Evolutionary conservation across 23 tunicate species (phyloP).

Genomic region (Trididemnum miniatum): DNA sequence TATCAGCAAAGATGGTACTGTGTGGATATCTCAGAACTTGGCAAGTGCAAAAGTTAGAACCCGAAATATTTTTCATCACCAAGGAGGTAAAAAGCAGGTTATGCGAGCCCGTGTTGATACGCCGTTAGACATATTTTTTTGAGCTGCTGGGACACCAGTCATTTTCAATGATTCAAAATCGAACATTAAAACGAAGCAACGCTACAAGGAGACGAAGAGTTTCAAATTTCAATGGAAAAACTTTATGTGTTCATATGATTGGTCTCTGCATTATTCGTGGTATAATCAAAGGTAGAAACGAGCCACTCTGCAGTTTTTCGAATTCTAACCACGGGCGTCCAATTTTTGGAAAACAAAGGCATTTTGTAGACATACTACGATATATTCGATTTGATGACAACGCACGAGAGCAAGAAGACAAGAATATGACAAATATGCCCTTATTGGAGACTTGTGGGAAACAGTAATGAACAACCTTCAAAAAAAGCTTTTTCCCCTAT

Average conservation of each 20-base stretch:
- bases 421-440: slow-evolving; percentile 28
- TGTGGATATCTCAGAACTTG: slow-evolving; percentile 8
- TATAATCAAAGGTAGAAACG: slow-evolving; percentile 24
- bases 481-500: slow-evolving; percentile 8
- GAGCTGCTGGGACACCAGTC: slow-evolving; percentile 13
- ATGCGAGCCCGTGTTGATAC: slow-evolving; percentile 21
- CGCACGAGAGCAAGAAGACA: slow-evolving; percentile 20
- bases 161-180: slow-evolving; percentile 16
- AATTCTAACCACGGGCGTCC: slow-evolving; percentile 5
- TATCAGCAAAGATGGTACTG: slow-evolving; percentile 29
- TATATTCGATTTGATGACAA: slow-evolving; percentile 23
- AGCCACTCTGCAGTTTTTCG: slow-evolving; percentile 16
- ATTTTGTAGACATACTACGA: slow-evolving; percentile 3
- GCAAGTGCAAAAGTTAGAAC: slow-evolving; percentile 12
- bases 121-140: slow-evolving; percentile 17
- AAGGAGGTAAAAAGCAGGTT: slow-evolving; percentile 18
- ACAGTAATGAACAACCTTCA: slow-evolving; percentile 20
- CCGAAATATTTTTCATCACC: slow-evolving; percentile 1
- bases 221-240: slow-evolving; percentile 18
- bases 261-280: slow-evolving; percentile 33
- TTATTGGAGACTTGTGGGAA: slow-evolving; percentile 18
- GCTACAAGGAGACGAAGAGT: slow-evolving; percentile 6
- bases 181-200: neutral
- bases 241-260: neutral
- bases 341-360: slow-evolving; percentile 13